Evolutionary conservation across 23 tunicate species (phyloP).

Genomic region (Halocynthia aurantium): DNA sequence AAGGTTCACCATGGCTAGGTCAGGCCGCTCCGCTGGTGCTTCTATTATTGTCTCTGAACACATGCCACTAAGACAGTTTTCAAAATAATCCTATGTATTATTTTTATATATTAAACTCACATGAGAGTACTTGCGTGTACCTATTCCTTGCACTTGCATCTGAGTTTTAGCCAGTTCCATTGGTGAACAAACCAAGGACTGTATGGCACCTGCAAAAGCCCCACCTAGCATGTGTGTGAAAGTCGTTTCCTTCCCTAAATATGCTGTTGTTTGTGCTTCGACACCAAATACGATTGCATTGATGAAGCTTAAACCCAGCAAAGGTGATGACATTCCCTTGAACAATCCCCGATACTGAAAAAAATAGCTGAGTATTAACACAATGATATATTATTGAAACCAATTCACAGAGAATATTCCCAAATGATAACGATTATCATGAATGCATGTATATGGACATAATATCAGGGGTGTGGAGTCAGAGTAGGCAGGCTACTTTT

Average conservation of each 20-base stretch:
- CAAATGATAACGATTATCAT: background rate
- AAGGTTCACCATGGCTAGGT: background rate
- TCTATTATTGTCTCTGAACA: background rate
- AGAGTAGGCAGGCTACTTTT: too few species aligned
- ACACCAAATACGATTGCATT: conserved; percentile 93
- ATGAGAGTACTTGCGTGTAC: conserved; percentile 13
- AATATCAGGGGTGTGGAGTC: too few species aligned
- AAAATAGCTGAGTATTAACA: background rate
- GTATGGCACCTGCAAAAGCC: conserved; percentile 85
- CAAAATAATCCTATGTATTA: background rate
- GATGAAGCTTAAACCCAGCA: conserved; percentile 73
- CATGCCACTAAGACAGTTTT: background rate
- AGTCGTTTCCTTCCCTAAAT: conserved; percentile 57
- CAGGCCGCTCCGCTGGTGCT: background rate
- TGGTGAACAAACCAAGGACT: conserved; percentile 69
- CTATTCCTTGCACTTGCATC: conserved; percentile 36
- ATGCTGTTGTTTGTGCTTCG: conserved; percentile 62
- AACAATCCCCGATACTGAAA: conserved; percentile 62
- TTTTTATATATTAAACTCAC: background rate
- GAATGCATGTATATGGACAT: too few species aligned
- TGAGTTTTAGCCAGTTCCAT: conserved; percentile 93
- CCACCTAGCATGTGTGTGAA: conserved; percentile 78
- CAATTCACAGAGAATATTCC: background rate
- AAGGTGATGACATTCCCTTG: conserved; percentile 93
- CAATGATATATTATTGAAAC: background rate